These are phyloP conservation scores for Lepidurus couesii DNA, from an alignment of 1,140 invertebrate genomes.

Conservation along the genomic window DNA sequence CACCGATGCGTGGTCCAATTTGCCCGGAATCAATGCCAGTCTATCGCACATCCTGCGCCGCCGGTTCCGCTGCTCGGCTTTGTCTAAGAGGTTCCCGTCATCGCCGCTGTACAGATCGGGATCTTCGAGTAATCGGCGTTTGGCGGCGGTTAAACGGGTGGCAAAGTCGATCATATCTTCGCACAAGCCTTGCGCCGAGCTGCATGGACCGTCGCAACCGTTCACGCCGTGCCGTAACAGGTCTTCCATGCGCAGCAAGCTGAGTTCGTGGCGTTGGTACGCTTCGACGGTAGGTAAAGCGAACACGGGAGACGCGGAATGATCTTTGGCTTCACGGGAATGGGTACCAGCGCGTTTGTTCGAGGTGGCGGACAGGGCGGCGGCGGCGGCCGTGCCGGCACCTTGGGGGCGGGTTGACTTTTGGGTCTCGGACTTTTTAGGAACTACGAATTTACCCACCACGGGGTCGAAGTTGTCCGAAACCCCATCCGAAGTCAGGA, in stretches of 20 bases:
- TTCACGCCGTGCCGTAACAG: slow-evolving; percentile 63
- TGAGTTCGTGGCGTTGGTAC: slow-evolving; percentile 72
- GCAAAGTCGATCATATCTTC: slow-evolving; percentile 72
- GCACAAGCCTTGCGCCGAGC: slow-evolving; percentile 60
- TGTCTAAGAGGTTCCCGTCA: slow-evolving; percentile 44
- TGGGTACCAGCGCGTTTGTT: neutral
- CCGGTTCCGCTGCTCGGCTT: slow-evolving; percentile 58
- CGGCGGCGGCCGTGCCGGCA: neutral
- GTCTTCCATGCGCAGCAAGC: slow-evolving; percentile 72
- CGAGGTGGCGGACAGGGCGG: neutral
- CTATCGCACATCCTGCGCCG: slow-evolving; percentile 65
- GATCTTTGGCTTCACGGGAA: slow-evolving; percentile 26
- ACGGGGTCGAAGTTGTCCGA: slow-evolving; percentile 93
- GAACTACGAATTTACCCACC: slow-evolving; percentile 83
- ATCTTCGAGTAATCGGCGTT: slow-evolving; percentile 73
- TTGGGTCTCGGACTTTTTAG: slow-evolving; percentile 42
- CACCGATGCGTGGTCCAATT: slow-evolving; percentile 84
- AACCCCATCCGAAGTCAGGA: slow-evolving; percentile 85
- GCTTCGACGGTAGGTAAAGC: slow-evolving; percentile 68
- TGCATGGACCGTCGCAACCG: slow-evolving; percentile 52
- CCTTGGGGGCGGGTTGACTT: slow-evolving; percentile 32
- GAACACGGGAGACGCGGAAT: slow-evolving; percentile 40
- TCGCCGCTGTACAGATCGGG: slow-evolving; percentile 66
- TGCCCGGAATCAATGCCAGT: slow-evolving; percentile 74
- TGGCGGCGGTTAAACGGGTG: slow-evolving; percentile 52